Base-by-base conservation (phyloP, 2,113 vertebrate genomes). In the Hyaena hyaena region DNA sequence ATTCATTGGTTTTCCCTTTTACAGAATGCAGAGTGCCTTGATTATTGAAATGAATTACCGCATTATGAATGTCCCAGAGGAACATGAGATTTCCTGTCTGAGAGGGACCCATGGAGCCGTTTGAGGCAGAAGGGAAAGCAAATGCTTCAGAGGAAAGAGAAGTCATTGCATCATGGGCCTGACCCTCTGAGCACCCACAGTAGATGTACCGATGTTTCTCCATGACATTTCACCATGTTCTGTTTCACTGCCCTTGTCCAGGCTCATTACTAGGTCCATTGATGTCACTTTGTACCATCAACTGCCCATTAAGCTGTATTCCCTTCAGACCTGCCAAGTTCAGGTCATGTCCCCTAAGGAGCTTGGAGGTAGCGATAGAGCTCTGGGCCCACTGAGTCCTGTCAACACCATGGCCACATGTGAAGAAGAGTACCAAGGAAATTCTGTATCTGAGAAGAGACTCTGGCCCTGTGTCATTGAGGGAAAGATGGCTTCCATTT, bases 121-220 rank as follows among this genome's bases (percentile, higher is more conserved):
- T 21, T 35, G 68, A 12, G 24, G 58, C 6, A 6, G 16, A 89
- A 4, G 9, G 81, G 68, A 93, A 81, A 69, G 7, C 1, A 0
- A 63, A 31, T 0, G 2, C 19, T 61, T 65, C 43, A 15, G 58
- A 53, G 33, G 48, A 33, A 11, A 35, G 11, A 21, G 31, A 73
- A 9, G 15, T 5, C 0, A 0, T 7, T 31, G 61, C 1, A 7
- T 58, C 7, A 0, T 26, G 5, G 6, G 26, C 35, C 16, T 23
- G 33, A 5, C 5, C 45, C 39, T 1, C 66, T 3, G 43, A 55
- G 26, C 0, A 0, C 53, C 63, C 63, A 5, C 0, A 0, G 16
- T 43, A 28, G 26, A 26, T 1, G 7, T 0, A 2, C 21, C 3
- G 4, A 19, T 4, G 8, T 0, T 1, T 28, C 12, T 55, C 48